phyloP scores from a whole-genome alignment of 1,140 invertebrate genomes.

The Oppia nitens region DNA sequence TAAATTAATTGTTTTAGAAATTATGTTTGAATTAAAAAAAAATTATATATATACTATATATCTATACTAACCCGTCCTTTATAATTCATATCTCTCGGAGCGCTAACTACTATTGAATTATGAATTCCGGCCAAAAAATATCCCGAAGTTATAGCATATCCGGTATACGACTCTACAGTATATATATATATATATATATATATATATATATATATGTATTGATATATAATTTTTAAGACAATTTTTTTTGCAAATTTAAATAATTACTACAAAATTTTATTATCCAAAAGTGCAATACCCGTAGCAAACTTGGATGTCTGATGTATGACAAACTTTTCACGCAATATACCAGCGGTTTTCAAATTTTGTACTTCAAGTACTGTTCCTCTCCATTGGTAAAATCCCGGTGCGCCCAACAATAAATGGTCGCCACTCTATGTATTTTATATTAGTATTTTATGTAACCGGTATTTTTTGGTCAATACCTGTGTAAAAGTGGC shows the following conservation, averaged over 20 bases:
- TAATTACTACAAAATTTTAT: too few relatives aligned
- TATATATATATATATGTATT: too few relatives aligned
- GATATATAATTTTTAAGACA: too few relatives aligned
- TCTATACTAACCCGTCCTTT: constrained; percentile 1
- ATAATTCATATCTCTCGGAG: background rate
- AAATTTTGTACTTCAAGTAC: constrained; percentile 1
- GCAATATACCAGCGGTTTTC: background rate
- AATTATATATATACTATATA: background rate
- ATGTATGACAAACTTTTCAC: background rate
- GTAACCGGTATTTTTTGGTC: background rate
- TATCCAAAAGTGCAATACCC: too few relatives aligned
- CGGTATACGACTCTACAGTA: constrained; percentile 14
- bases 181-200: too few relatives aligned
- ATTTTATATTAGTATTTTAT: background rate
- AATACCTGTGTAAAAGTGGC: background rate
- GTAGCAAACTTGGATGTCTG: background rate
- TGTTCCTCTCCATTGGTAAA: constrained; percentile 28
- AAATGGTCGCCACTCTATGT: constrained; percentile 22
- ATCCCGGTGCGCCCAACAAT: constrained; percentile 30
- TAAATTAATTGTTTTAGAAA: background rate
- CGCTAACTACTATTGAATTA: background rate
- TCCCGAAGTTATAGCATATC: constrained; percentile 3
- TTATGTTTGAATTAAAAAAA: background rate
- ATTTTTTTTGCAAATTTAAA: too few relatives aligned
- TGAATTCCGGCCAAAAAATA: background rate